phyloP scores from a whole-genome alignment of 2,113 vertebrate genomes.

The Regulus satrapa region DNA sequence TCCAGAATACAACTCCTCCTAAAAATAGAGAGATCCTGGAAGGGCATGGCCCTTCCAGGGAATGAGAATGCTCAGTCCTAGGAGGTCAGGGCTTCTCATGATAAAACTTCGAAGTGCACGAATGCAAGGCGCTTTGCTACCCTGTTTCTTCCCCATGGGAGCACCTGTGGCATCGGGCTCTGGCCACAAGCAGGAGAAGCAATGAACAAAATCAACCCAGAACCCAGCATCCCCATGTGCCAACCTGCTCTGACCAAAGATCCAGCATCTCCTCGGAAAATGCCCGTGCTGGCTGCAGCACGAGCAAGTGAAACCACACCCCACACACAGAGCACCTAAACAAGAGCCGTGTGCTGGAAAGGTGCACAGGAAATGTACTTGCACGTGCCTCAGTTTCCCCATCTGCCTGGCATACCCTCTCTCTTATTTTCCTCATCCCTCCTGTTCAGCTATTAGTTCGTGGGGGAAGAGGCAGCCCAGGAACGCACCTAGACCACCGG shows the following conservation, averaged over 20 bases:
- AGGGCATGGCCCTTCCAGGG: neutral
- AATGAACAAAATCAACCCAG: neutral
- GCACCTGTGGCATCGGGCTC: neutral
- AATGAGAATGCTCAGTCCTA: neutral
- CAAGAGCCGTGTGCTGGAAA: accelerated
- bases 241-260: neutral
- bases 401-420: neutral
- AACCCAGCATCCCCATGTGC: neutral
- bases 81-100: neutral
- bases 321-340: neutral
- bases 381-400: neutral
- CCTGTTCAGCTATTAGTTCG: neutral
- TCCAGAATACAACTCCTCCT: constrained; percentile 50
- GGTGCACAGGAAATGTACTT: accelerated
- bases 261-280: neutral
- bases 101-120: neutral
- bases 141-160: neutral
- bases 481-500: accelerated
- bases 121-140: neutral
- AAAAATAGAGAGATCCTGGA: constrained; percentile 54
- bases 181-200: accelerated
- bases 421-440: neutral
- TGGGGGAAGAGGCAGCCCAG: neutral
- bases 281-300: neutral
- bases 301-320: neutral